phyloP scores from a whole-genome alignment of 2,888 invertebrate species.

The Pachymerium ferrugineum region DNA sequence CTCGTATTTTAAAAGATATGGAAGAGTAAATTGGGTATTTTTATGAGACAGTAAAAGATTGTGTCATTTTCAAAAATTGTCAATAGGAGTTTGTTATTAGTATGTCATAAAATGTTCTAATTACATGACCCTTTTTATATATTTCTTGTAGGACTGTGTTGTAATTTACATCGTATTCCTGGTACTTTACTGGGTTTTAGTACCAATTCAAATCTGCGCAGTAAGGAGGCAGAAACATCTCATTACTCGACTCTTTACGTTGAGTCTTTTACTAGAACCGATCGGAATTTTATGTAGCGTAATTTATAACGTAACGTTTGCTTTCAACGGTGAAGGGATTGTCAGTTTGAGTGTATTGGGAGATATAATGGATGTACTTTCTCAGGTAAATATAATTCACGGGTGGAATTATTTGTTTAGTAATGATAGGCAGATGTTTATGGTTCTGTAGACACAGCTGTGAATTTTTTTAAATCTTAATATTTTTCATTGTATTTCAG shows the following conservation, averaged over 20 bases:
- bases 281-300: slow-evolving; percentile 79
- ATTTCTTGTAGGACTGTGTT: slow-evolving; percentile 47
- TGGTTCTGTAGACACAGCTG: not conserved
- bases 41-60: too few relatives aligned
- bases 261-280: slow-evolving; percentile 77
- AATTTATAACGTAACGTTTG: slow-evolving; percentile 81
- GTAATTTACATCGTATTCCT: slow-evolving; percentile 51
- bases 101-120: not conserved
- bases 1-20: too few relatives aligned
- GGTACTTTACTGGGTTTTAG: slow-evolving; percentile 67
- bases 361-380: slow-evolving; percentile 85
- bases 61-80: too few relatives aligned
- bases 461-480: not conserved
- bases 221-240: slow-evolving; percentile 82
- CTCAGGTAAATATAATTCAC: slow-evolving; percentile 61
- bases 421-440: slow-evolving; percentile 52
- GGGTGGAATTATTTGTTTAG: slow-evolving; percentile 35
- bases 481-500: slow-evolving; percentile 53
- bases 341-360: slow-evolving; percentile 76
- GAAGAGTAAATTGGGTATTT: too few relatives aligned
- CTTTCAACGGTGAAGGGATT: slow-evolving; percentile 82
- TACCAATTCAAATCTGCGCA: slow-evolving; percentile 87
- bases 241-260: slow-evolving; percentile 82
- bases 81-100: too few relatives aligned
- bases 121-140: not conserved